Conservation (phyloP, 2,888 invertebrate species). For the Chloroclysta siterata region DNA sequence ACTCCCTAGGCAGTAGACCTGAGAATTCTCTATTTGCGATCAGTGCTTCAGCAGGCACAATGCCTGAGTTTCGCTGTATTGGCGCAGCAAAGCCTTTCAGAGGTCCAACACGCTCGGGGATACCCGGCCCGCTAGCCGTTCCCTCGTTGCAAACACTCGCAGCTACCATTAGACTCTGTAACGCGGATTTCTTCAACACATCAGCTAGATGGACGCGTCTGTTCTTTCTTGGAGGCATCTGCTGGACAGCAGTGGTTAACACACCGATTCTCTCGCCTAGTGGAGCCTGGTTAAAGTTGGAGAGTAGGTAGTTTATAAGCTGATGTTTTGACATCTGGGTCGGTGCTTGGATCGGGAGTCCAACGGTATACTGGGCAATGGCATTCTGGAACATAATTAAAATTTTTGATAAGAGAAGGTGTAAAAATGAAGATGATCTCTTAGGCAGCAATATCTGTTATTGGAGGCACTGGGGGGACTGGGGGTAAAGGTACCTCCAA, state of each 20-base stretch:
- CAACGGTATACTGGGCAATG: slow-evolving; percentile 23
- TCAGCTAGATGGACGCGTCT: slow-evolving; percentile 53
- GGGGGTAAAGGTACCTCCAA: no score
- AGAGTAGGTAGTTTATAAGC: slow-evolving; percentile 23
- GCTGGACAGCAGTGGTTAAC: slow-evolving; percentile 47
- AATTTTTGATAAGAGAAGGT: not conserved
- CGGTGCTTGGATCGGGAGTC: slow-evolving; percentile 11
- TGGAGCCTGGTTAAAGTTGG: slow-evolving; percentile 27
- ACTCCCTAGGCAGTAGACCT: slow-evolving; percentile 12
- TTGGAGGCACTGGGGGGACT: no score
- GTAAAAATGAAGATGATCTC: no score
- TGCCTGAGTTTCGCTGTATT: not conserved
- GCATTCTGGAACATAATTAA: slow-evolving; percentile 28
- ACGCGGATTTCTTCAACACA: slow-evolving; percentile 51
- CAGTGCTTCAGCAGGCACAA: slow-evolving; percentile 5
- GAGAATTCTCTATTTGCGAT: slow-evolving; percentile 15
- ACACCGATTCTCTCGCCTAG: slow-evolving; percentile 47
- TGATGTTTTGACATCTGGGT: slow-evolving; percentile 24
- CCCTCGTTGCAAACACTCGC: slow-evolving; percentile 43
- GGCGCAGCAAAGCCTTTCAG: slow-evolving; percentile 1
- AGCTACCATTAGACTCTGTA: slow-evolving; percentile 54
- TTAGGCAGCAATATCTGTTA: no score
- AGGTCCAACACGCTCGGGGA: not conserved
- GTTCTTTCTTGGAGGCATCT: slow-evolving; percentile 43
- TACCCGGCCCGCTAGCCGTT: not conserved